Base-by-base conservation (phyloP, 1,140 invertebrate species). In the Drosophila tani region DNA sequence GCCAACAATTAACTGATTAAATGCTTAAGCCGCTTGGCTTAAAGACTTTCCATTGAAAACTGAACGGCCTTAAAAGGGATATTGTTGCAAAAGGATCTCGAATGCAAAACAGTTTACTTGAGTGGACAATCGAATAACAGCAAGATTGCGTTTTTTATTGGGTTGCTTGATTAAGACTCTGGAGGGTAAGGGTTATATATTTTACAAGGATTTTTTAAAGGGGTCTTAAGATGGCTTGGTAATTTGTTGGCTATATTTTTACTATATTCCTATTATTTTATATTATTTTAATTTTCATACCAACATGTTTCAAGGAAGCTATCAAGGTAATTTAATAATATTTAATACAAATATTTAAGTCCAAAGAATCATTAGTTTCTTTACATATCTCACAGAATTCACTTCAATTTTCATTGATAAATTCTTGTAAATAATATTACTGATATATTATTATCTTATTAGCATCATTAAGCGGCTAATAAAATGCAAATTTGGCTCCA, bases 1-100 rank as follows among this genome's bases (percentile, higher is more conserved):
- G 74, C 77, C 81, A 84, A 70, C 84, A 88, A 88, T 88, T 88
- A 88, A 88, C 85, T 88, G 85, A 88, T 88, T 88, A 88, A 88
- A 77, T 78, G 83, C 70, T 83, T 88, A 83, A 87, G 83, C 83
- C 76, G 65, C 49, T 67, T 80, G 83, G 70, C 71, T 70, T 86
- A 76, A 87, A 83, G 69, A 56, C 67, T 70, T 70, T 43, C 64
- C 64, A 47, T 45, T 29, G 32, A 56, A 70, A 70, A 64, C 47
- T 50, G 60, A 24, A n/a, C 2, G 63, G 11, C 14, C 35, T 11
- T n/a, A 21, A 29, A 12, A 24, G 46, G 21, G 47, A 53, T 53
- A n/a, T 24, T 21, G 19, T 46, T 38, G 5, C 8, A 8, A 51
- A 45, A 19, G 63, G 63, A 17, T 21, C 21, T 45, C 12, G 27